Evolutionary conservation across 2,113 vertebrate species (phyloP), one percentile per base, ranked within the genome.

Genomic region (Microtus montanus): DNA sequence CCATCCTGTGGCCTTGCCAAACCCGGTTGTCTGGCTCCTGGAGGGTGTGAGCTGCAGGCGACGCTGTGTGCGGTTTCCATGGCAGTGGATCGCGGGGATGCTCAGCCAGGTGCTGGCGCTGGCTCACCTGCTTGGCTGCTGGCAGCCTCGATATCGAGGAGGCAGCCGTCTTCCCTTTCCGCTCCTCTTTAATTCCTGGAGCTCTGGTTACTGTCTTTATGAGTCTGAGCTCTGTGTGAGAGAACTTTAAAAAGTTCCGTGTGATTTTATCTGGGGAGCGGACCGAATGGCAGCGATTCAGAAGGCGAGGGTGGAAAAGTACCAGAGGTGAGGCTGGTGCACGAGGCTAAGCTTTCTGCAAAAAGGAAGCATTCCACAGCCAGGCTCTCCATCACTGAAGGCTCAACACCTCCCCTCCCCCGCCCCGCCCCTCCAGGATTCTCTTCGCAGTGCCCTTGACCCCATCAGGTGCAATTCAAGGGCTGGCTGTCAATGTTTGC

Each of bases 261-360:
- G 86, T 41, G 75, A 89, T 89, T 96, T 91, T 92, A 74, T 96
- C 87, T 95, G 89, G 30, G 52, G 47, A 63, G 41, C 30, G 52
- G 87, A 94, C 5, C 19, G 47, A 92, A 79, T 68, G 96, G 44
- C 68, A 73, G 13, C 92, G 82, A 95, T 91, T 93, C 97, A 74
- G 86, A 97, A 97, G 9, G 91, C 33, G 28, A 95, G 84, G 80
- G 87, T 96, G 96, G 89, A 95, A 96, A 97, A 80, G 92, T 89
- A 88, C 96, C 74, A 14, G 66, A 38, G 1, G 0, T 83, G 17
- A 87, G 95, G 30, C 92, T 86, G 84, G 89, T 68, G 89, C 75
- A 0, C 24, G 58, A 93, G 71, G 89, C 96, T 0, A 58, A 91
- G 78, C 80, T 87, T 77, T 7, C 3, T 90, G 94, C 58, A 86